Evolutionary conservation across 2,797 vertebrate species (phyloP).

Genomic region (Gobio occitaniae): DNA sequence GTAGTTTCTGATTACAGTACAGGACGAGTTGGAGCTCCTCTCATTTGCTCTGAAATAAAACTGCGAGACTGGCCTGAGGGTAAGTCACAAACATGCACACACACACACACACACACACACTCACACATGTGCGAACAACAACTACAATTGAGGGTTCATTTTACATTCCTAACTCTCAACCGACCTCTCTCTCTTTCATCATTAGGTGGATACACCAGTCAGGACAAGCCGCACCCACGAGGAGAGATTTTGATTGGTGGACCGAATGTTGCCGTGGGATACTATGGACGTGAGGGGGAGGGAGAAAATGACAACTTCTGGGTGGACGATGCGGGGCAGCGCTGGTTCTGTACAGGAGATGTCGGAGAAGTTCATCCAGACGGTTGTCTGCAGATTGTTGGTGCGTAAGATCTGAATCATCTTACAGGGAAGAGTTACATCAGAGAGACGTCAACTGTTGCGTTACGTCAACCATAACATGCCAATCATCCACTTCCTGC

Average conservation of each 20-base stretch:
- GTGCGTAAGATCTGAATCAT: slow-evolving; percentile 33
- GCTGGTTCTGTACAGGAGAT: slow-evolving; percentile 89
- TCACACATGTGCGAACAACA: too few relatives aligned
- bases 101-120: not conserved
- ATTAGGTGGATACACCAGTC: slow-evolving; percentile 85
- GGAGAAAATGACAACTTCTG: slow-evolving; percentile 82
- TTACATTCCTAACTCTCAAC: slow-evolving; percentile 30
- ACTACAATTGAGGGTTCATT: not conserved
- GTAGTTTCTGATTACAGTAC: slow-evolving; percentile 81
- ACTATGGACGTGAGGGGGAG: slow-evolving; percentile 83
- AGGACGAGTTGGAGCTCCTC: slow-evolving; percentile 87
- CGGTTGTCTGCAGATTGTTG: slow-evolving; percentile 87
- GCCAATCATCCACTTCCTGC: not conserved
- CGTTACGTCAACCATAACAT: not conserved
- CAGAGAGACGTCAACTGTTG: not conserved
- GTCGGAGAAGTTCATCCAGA: slow-evolving; percentile 87
- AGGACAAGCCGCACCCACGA: slow-evolving; percentile 85
- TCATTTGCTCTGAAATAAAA: slow-evolving; percentile 88
- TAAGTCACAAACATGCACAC: slow-evolving; percentile 60
- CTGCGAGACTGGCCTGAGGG: slow-evolving; percentile 88
- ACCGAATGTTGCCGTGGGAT: slow-evolving; percentile 86
- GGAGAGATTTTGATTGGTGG: slow-evolving; percentile 88
- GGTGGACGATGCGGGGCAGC: slow-evolving; percentile 82
- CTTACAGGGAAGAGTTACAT: not conserved
- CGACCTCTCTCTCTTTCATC: slow-evolving; percentile 9